Base-by-base conservation (phyloP, 2,797 vertebrate genomes). In the Garrulus glandarius region DNA sequence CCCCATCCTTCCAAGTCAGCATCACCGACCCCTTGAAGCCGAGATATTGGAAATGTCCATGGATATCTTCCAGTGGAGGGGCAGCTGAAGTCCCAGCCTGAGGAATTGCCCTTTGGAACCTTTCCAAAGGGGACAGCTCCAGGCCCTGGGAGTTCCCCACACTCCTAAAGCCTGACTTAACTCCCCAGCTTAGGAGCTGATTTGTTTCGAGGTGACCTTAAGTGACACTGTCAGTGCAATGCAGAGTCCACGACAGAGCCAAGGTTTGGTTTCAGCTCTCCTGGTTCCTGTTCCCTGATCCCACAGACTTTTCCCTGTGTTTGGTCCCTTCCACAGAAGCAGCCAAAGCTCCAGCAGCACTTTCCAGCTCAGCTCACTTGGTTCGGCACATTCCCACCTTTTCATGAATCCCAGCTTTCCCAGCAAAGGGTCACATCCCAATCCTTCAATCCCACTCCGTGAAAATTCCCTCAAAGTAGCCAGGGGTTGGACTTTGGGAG, bases 31-130 rank as follows among this genome's bases (percentile, higher is more conserved):
- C 75, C 29, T 4, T 9, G 26, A 84, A 56, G 24, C n/a, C 1
- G 4, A 21, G 22, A 19, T 9, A 29, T 4, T 80, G 34, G 46
- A 34, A 10, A 21, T 23, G 12, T 12, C 41, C 64, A 9, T 1
- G 1, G 37, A 23, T 8, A 41, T 56, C 32, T 55, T 34, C 65
- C 29, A 22, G 52, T 4, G 34, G 16, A 49, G 50, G 24, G 15
- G 13, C 37, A 47, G 60, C 10, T 65, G 53, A 59, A 60, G 47
- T 18, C 32, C 37, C 72, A 83, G 78, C 29, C 30, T 67, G n/a
- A 82, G 30, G 46, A 49, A 30, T 0, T 65, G 29, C 10, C 57
- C 61, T 88, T 46, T 16, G n/a, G 47, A 57, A 59, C 0, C 0
- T 29, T 61, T 69, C 75, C 71, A 56, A 9, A 47, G 56, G 4